Evolutionary conservation across 2,888 invertebrate species (phyloP), one percentile per base, ranked within the genome.

Genomic region (Drosophila diplacantha): DNA sequence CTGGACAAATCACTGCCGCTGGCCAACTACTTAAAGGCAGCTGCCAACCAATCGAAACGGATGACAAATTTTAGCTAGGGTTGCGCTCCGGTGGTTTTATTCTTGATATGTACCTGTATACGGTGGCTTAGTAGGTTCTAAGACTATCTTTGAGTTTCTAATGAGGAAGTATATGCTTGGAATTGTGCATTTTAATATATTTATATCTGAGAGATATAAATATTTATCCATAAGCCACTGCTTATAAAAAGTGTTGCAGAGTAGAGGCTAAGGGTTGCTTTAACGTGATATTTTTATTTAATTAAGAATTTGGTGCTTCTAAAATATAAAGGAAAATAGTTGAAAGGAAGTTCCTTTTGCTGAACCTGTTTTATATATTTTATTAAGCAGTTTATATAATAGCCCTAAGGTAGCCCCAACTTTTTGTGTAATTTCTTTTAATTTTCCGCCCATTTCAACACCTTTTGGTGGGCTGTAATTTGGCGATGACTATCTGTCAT

Each of bases 1-100:
- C 70, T 60, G 83, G 83, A 78, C 77, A 78, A 78, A 78, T 82
- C 65, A 76, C 57, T 34, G 38, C 26, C 37, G 49, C 12, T 29
- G 61, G 37, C 20, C 35, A 34, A 37, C 46, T 32, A 64, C 55
- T 54, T 51, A 55, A 59, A 51, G 50, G 69, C 53, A 47, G 43
- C 20, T 14, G 43, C 29, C 46, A 44, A 43, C 54, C 54, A 53
- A 65, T 64, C 66, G 44, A 67, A 47, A 29, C 39, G 52, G 47
- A 51, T 66, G 65, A 66, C 65, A 66, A 68, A 18, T 47, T 52
- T 16, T 9, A 32, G 24, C 57, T 49, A 38, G 29, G 53, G 32
- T n/a, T 32, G 22, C 34, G 37, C 52, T 55, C 29, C 16, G 54
- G 1, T 34, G 39, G 34, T 8, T 39, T 39, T 2, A 11, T 29